phyloP scores from a whole-genome alignment of 2,888 invertebrate species.

The Melanophora roralis region DNA sequence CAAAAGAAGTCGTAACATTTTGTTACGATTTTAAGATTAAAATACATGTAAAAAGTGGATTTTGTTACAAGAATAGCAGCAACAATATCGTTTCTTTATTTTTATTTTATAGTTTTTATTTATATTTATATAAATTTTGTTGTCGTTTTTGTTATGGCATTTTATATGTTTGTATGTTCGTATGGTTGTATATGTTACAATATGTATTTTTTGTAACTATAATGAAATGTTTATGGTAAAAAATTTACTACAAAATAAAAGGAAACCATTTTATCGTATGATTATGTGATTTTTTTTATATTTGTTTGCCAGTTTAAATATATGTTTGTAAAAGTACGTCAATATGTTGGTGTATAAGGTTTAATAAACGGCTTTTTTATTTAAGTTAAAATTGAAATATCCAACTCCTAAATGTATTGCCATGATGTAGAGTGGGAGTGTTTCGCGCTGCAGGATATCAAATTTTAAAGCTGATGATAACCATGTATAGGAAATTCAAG shows the following conservation, averaged over 20 bases:
- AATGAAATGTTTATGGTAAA: too few relatives aligned
- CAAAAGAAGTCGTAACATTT: conserved; percentile 50
- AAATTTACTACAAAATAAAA: conserved; percentile 50
- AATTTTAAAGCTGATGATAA: conserved; percentile 25
- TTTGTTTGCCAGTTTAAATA: not conserved
- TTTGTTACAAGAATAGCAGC: conserved; percentile 1
- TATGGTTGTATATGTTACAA: conserved; percentile 40
- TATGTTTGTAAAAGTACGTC: too few relatives aligned
- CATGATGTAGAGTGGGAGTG: not conserved
- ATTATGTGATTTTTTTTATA: not conserved
- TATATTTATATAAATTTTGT: not conserved
- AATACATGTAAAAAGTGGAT: conserved; percentile 48
- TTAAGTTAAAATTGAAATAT: conserved; percentile 27
- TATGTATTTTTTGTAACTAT: conserved; percentile 48
- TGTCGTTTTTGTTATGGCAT: not conserved
- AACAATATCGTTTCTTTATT: not conserved
- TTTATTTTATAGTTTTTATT: conserved; percentile 45
- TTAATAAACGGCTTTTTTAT: conserved; percentile 30
- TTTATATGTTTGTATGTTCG: not conserved
- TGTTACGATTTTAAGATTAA: conserved; percentile 53
- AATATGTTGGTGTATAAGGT: conserved; percentile 35
- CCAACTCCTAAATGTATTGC: conserved; percentile 23
- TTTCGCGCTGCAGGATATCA: conserved; percentile 24
- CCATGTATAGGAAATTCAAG: not conserved
- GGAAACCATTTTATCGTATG: not conserved